Base-by-base conservation (phyloP, 2,888 invertebrate genomes). In the Latheticus oryzae region DNA sequence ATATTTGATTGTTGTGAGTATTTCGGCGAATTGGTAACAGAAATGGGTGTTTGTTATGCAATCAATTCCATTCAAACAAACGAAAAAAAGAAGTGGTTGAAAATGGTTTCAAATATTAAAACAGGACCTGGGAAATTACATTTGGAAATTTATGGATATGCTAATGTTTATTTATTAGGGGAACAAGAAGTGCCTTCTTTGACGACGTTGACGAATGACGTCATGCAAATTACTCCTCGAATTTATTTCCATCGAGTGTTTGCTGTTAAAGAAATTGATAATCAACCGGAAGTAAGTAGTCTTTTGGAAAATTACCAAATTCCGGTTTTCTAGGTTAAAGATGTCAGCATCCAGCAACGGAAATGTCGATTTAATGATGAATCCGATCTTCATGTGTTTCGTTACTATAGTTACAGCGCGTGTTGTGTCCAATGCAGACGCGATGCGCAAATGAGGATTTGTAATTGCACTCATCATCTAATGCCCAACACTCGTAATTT, bases 361-460 rank as follows among this genome's bases (percentile, higher is more conserved):
- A 85, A 86, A 35, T 91, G 91, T 68, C 85, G 87, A 5, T 91
- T 89, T 71, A 79, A 82, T 32, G 79, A 86, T 53, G 91, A 91
- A 75, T 87, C 86, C 45, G 76, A 82, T 38, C 78, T 84, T 5
- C 81, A 84, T 15, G 80, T 88, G 0, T 88, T 88, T 73, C 81
- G 82, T 0, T 79, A 82, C 55, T 91, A 91, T 71, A 90, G 89
- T 32, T 89, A 87, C 72, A 88, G 87, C 67, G 86, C 88, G 0
- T 91, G 91, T 69, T 84, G 84, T 0, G 85, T 89, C 0, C 85
- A 87, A 52, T 90, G 89, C 64, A 82, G 89, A 33, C 87, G 87
- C 73, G 78, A 80, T 57, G 84, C 84, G 0, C 88, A 89, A 68
- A 65, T 85, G 12, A 74, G 80, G 9, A 67, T 80, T 2, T 90